phyloP scores from a whole-genome alignment of 1,140 invertebrate species.

The Glomeris maerens region DNA sequence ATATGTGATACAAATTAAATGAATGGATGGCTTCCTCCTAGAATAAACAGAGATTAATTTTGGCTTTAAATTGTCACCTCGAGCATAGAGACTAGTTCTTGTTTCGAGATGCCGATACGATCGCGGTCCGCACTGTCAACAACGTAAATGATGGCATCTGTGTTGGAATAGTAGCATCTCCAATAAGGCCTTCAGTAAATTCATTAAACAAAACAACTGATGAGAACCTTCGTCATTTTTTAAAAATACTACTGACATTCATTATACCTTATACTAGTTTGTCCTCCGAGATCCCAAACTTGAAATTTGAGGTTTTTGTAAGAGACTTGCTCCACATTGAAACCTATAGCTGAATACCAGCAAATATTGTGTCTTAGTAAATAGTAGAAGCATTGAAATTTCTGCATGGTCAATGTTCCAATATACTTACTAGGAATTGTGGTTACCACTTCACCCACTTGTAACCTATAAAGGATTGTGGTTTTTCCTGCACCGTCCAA shows the following conservation, averaged over 20 bases:
- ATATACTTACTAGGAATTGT: constrained; percentile 71
- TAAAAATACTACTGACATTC: background rate
- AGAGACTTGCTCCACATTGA: constrained; percentile 92
- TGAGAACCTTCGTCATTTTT: background rate
- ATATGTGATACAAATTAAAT: no score
- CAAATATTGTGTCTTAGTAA: background rate
- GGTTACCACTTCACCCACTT: constrained; percentile 99
- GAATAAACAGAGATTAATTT: no score
- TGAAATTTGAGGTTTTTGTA: constrained; percentile 94
- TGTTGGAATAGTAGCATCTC: constrained; percentile 99
- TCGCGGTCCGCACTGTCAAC: constrained; percentile 98
- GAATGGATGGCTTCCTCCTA: no score
- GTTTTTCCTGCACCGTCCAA: constrained; percentile 97
- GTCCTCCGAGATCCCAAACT: constrained; percentile 97
- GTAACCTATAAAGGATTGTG: constrained; percentile 93
- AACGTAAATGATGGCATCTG: constrained; percentile 99
- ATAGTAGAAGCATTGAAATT: background rate
- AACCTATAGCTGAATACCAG: constrained; percentile 63
- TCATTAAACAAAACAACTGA: background rate
- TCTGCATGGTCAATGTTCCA: background rate
- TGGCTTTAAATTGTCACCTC: constrained; percentile 56
- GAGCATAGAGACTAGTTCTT: constrained; percentile 93
- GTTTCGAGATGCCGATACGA: constrained; percentile 96
- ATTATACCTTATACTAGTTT: constrained; percentile 72
- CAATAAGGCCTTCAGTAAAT: constrained; percentile 78